Evolutionary conservation across 1,140 invertebrate genomes (phyloP).

Genomic region (Dendroctonus ponderosae): DNA sequence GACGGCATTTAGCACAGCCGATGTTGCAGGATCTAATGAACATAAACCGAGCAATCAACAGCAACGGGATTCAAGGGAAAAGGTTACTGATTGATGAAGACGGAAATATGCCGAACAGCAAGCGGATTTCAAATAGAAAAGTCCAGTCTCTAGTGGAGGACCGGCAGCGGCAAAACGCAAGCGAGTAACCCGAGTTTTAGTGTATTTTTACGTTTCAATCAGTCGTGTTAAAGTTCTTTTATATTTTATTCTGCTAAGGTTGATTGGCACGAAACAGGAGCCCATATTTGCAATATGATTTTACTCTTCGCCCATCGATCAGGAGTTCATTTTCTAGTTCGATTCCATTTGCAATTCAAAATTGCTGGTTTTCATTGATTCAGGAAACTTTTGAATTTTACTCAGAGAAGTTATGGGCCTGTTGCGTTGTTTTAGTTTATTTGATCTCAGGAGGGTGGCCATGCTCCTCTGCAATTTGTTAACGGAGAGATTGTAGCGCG

Average conservation of each 20-base stretch:
- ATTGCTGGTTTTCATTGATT: too few species aligned
- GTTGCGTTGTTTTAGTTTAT: too few species aligned
- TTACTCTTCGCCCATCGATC: too few species aligned
- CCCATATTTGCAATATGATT: too few species aligned
- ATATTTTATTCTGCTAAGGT: neutral
- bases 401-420: too few species aligned
- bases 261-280: neutral
- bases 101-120: slow-evolving; percentile 35
- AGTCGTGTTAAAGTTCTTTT: slow-evolving; percentile 1
- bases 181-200: too few species aligned
- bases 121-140: slow-evolving; percentile 44
- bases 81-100: slow-evolving; percentile 44
- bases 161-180: slow-evolving; percentile 40
- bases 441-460: too few species aligned
- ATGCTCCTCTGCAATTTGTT: too few species aligned
- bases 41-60: slow-evolving; percentile 49
- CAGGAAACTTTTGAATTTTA: too few species aligned
- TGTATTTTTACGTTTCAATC: neutral
- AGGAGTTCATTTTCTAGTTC: too few species aligned
- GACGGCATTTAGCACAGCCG: neutral
- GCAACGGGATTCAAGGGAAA: slow-evolving; percentile 42
- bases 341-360: too few species aligned
- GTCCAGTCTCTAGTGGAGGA: slow-evolving; percentile 47
- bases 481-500: too few species aligned
- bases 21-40: slow-evolving; percentile 47